These are phyloP conservation scores for Drosophila sucinea DNA, from an alignment of 1,140 invertebrate species.

Conservation along the genomic window DNA sequence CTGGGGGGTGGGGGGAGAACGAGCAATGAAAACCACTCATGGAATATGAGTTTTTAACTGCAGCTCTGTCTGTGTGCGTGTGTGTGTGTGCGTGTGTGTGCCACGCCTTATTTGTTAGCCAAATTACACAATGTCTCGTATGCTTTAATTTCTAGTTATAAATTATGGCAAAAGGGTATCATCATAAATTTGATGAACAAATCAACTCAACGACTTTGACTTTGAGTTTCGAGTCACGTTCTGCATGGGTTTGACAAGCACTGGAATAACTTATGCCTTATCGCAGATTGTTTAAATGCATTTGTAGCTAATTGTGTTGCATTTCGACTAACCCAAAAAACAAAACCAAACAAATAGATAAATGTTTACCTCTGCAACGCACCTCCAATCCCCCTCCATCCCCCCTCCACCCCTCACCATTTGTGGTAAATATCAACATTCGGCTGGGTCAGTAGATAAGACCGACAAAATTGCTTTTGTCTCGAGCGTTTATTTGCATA, in stretches of 20 bases:
- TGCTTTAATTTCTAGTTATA: conserved; percentile 31
- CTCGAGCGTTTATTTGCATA: conserved; percentile 62
- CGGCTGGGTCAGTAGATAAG: conserved; percentile 50
- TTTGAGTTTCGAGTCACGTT: conserved; percentile 34
- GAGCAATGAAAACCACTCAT: conserved; percentile 7
- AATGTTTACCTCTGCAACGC: conserved; percentile 10
- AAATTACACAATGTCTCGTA: conserved; percentile 41
- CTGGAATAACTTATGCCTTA: neutral
- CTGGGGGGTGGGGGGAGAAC: neutral
- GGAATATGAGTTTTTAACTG: conserved; percentile 6
- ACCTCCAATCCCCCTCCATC: neutral
- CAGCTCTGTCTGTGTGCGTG: neutral
- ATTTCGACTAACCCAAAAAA: conserved; percentile 18
- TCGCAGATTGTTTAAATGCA: neutral
- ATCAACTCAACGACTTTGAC: neutral
- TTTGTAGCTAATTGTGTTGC: conserved; percentile 1
- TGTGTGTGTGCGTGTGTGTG: neutral
- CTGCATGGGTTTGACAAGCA: conserved; percentile 2
- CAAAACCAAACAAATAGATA: neutral
- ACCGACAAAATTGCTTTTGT: conserved; percentile 51
- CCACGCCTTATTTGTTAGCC: conserved; percentile 17
- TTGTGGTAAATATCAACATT: conserved; percentile 46
- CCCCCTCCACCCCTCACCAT: neutral
- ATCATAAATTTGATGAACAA: conserved; percentile 1
- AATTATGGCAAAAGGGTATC: conserved; percentile 18